Percentiles rank a stretch among this genome's conserved stretches.
These are phyloP conservation scores for Lepus americanus DNA, from an alignment of 2,113 vertebrate species.

Conservation along the genomic window DNA sequence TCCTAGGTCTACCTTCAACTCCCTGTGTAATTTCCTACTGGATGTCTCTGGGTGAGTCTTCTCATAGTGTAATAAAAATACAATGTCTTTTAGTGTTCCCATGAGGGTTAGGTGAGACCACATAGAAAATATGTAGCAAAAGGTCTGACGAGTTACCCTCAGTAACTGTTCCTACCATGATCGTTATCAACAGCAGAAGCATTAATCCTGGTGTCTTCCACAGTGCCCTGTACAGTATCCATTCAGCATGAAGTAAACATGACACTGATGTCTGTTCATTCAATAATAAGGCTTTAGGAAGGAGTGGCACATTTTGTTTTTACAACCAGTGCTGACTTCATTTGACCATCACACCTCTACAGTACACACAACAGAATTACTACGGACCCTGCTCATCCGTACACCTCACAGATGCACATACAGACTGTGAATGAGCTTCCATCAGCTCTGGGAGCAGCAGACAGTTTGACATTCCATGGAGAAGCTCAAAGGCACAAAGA, in stretches of 20 bases:
- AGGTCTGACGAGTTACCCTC: neutral
- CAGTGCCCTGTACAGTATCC: neutral
- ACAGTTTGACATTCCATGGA: constrained; percentile 10
- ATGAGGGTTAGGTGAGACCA: neutral
- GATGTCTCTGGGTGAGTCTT: neutral
- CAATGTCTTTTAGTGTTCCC: neutral
- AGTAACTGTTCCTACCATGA: neutral
- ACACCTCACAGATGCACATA: constrained; percentile 7
- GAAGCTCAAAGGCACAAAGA: constrained; percentile 37
- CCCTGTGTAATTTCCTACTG: neutral
- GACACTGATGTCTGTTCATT: constrained; percentile 18
- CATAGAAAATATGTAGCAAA: neutral
- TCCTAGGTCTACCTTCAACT: neutral
- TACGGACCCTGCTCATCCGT: neutral
- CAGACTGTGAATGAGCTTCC: neutral
- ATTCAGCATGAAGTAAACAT: neutral
- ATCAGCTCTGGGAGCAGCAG: neutral
- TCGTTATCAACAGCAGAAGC: too few species aligned
- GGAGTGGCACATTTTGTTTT: constrained; percentile 15
- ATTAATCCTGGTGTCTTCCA: neutral
- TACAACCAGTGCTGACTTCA: neutral
- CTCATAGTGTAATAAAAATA: constrained; percentile 33
- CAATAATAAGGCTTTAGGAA: constrained; percentile 10
- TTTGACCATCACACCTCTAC: neutral
- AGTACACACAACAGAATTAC: neutral